Percentiles rank a stretch among this genome's conserved stretches.
Conservation (phyloP, 2,888 invertebrate genomes). For the Cantharis nigra region DNA sequence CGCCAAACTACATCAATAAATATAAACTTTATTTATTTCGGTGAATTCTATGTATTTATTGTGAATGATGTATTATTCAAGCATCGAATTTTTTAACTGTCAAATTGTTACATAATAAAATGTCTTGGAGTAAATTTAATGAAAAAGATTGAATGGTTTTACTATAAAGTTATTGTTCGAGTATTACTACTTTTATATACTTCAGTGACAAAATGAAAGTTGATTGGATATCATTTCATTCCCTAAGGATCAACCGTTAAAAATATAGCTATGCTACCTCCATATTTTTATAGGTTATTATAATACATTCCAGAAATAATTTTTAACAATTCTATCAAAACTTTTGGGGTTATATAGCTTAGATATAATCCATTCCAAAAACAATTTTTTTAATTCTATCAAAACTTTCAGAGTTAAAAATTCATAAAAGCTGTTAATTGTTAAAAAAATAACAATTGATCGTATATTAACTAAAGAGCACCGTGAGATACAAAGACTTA, state of each 20-base stretch:
- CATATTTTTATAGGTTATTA: not conserved
- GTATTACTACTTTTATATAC: not conserved
- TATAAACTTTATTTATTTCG: not conserved
- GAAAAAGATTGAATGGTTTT: not conserved
- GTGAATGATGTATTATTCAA: not conserved
- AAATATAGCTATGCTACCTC: not conserved
- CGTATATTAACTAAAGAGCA: no score
- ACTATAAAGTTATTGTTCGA: not conserved
- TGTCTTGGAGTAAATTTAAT: not conserved
- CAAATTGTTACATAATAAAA: not conserved
- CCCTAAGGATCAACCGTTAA: not conserved
- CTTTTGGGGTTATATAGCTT: not conserved
- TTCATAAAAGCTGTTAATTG: no score
- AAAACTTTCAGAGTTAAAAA: no score
- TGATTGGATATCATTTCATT: not conserved
- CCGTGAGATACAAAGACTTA: no score
- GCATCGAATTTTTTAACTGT: not conserved
- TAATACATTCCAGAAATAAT: not conserved
- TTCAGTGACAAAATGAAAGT: not conserved
- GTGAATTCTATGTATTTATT: not conserved
- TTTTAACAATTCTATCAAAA: not conserved
- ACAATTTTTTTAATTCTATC: no score
- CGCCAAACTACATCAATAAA: not conserved
- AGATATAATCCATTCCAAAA: no score
- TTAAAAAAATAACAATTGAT: no score